Evolutionary conservation across 2,113 vertebrate genomes (phyloP), one percentile per base, ranked within the genome.

Genomic region (Galeopterus variegatus): DNA sequence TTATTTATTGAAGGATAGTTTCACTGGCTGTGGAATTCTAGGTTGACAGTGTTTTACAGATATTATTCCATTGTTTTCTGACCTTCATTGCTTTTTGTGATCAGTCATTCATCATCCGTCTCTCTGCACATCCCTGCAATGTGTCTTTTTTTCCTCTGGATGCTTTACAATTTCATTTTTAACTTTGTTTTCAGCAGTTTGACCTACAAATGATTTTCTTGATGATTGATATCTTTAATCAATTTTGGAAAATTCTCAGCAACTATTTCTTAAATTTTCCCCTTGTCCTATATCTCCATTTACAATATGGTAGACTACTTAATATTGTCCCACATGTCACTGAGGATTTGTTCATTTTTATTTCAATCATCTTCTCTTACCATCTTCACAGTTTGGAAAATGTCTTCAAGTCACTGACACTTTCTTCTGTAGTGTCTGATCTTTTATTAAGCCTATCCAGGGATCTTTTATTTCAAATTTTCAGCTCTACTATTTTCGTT

Each of bases 1-100:
- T 88, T 26, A 52, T 65, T 84, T 97, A 80, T 65, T 76, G 48
- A 85, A 90, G 73, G 31, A n/a, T 76, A 56, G 81, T 85, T 93
- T 80, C 54, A 54, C 33, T 62, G 65, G 6, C 52, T 91, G 10
- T 88, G 10, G 83, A 80, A 69, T 80, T 76, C 73, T 64, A 64
- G 58, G 28, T n/a, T 62, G n/a, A 56, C n/a, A 24, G 33, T 87
- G 41, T 69, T 85, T 94, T 88, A 8, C 24, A 48, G 31, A 58
- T 83, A 41, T 50, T 26, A 76, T 33, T 67, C 36, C 33, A 58
- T 73, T 84, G 33, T 76, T 92, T 94, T 79, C 36, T 79, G 54
- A 73, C 19, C 33, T 67, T 64, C 36, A 41, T 70, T 60, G 5
- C 79, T 91, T 93, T 73, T 67, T 17, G 15, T 54, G 24, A 82